Conservation (phyloP, 2,113 vertebrate species). For the Herpailurus yagouaroundi region DNA sequence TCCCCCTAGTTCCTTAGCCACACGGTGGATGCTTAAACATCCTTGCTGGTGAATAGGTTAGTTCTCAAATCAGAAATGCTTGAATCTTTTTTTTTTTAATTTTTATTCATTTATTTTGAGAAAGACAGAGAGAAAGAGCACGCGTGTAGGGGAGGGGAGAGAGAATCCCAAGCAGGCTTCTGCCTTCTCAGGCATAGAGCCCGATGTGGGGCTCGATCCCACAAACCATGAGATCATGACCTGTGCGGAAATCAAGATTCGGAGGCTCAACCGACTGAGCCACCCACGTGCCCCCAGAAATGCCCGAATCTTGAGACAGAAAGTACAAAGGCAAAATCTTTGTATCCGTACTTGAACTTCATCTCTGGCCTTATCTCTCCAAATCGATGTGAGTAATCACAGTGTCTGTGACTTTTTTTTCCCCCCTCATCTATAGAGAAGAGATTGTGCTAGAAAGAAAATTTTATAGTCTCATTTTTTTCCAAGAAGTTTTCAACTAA, state of each 20-base stretch:
- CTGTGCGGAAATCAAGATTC: no score
- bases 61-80: background rate
- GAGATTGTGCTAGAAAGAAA: background rate
- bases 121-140: no score
- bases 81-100: background rate
- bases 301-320: background rate
- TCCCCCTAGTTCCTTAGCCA: background rate
- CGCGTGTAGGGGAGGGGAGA: no score
- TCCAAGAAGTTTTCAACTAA: background rate
- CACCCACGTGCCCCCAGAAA: no score
- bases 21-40: background rate
- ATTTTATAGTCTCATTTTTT: background rate
- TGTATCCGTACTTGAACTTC: no score
- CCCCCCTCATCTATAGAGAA: background rate
- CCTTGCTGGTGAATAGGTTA: background rate
- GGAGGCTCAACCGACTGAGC: no score
- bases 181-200: no score
- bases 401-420: background rate
- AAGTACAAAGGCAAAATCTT: background rate
- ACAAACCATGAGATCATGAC: no score
- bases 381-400: fast-evolving
- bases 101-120: no score
- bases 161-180: no score
- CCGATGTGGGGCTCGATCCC: no score
- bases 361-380: background rate